phyloP scores from a whole-genome alignment of 2,797 vertebrate genomes.

The Paedocypris micromegethes region DNA sequence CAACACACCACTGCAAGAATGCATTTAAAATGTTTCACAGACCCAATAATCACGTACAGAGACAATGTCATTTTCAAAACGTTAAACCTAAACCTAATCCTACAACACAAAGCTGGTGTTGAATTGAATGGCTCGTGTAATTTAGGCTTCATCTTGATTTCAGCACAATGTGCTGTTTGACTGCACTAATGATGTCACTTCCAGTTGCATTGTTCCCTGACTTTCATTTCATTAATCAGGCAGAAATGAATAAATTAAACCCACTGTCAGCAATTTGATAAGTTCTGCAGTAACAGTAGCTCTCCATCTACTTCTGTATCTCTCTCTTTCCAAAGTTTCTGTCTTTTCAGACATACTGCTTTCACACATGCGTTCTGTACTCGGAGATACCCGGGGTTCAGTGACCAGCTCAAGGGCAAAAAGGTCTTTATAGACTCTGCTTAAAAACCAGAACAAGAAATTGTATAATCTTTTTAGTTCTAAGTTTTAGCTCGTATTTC shows the following conservation, averaged over 20 bases:
- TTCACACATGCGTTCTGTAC: background rate
- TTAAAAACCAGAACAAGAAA: too few species aligned
- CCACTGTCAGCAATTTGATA: conserved; percentile 64
- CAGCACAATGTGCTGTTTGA: conserved; percentile 54
- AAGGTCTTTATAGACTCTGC: background rate
- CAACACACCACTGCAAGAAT: background rate
- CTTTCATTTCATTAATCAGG: conserved; percentile 51
- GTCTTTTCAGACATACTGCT: too few species aligned
- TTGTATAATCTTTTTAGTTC: too few species aligned
- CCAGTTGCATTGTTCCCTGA: conserved; percentile 49
- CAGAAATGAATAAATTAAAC: conserved; percentile 49
- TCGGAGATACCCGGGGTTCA: background rate
- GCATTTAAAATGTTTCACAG: background rate
- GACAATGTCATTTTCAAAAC: too few species aligned
- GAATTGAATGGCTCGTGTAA: conserved; percentile 32
- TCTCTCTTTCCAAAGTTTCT: too few species aligned
- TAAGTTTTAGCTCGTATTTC: too few species aligned
- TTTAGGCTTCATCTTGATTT: conserved; percentile 43
- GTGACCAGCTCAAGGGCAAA: background rate
- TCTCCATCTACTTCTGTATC: background rate
- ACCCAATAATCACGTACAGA: background rate
- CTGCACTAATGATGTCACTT: conserved; percentile 61
- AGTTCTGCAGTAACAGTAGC: conserved; percentile 55
- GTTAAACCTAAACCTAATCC: too few species aligned
- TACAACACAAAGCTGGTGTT: too few species aligned